Percentiles rank a stretch among this genome's conserved stretches.
These are phyloP conservation scores for Acinonyx jubatus DNA, from an alignment of 2,113 vertebrate species.

Conservation along the genomic window DNA sequence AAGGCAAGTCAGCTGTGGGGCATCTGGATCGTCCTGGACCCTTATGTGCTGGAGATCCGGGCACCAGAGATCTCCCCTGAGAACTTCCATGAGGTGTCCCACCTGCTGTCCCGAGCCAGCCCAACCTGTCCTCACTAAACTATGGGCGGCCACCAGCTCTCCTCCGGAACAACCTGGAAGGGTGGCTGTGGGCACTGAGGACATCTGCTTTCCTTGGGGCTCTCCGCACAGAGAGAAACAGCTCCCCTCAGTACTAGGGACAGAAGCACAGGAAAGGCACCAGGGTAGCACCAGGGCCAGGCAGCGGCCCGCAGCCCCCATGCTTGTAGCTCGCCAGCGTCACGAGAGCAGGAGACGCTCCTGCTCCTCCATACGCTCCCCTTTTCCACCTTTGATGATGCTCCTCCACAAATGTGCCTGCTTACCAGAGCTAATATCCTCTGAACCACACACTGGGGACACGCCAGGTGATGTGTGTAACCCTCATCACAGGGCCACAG, in stretches of 20 bases:
- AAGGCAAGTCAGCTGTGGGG: not conserved
- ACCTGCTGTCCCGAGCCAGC: not conserved
- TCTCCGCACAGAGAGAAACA: not conserved
- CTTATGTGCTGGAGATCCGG: too few species aligned
- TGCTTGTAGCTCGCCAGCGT: not conserved
- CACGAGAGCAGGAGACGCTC: not conserved
- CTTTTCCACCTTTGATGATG: too few species aligned
- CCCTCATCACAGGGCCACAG: not conserved
- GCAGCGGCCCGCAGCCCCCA: too few species aligned
- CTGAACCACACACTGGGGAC: not conserved
- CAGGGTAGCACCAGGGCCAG: rapidly evolving
- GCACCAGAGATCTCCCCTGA: not conserved
- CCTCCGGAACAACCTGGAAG: not conserved
- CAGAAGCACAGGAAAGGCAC: not conserved
- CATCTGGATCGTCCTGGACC: not conserved
- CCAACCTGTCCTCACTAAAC: not conserved
- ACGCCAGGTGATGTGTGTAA: not conserved
- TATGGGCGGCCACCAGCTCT: too few species aligned
- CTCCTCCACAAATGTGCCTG: not conserved
- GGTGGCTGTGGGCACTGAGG: not conserved
- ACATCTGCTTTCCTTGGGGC: not conserved
- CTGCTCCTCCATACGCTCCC: not conserved
- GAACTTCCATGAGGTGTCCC: not conserved
- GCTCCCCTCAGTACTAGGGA: too few species aligned
- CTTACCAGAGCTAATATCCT: not conserved